Base-by-base conservation (phyloP, 2,888 invertebrate genomes). In the Athrips mouffetella region DNA sequence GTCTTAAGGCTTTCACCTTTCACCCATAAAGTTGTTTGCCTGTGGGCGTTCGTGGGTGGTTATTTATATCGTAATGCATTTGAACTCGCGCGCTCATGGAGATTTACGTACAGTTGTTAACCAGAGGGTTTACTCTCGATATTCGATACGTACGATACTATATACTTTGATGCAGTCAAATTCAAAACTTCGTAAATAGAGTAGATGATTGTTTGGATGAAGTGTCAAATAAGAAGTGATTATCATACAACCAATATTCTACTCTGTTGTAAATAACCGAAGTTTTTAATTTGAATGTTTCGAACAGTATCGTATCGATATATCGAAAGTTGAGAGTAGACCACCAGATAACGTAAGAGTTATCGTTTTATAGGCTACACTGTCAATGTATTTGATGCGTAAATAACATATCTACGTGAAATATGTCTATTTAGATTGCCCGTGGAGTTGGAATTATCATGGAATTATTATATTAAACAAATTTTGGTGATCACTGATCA, bases 1-100 rank as follows among this genome's bases (percentile, higher is more conserved):
- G 35, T 31, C 13, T 37, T 21, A 47, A 30, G 41, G 49, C 49
- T 53, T 53, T 53, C 53, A 51, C 51, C 49, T 51, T 45, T 45
- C 25, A 47, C 39, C 31, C 41, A 23, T 37, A 35, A 42, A 35
- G 25, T 10, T 23, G 30, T 42, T 41, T 41, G 20, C n/a, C n/a
- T 2, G 54, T 57, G 52, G 56, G 56, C 31, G 48, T 23, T 52
- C 52, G 72, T 67, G 60, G 70, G 71, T 58, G 67, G 51, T 58
- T 65, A 67, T 70, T 71, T 69, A 70, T 64, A 62, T 47, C 46
- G 53, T 54, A 58, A 58, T 57, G 58, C 52, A 57, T 56, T 59
- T 53, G 7, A 46, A 30, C 52, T 53, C 53, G n/a, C n/a, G n/a
- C 53, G 58, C 58, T 54, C 59, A 59, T 57, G 53, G 29, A 41